Base-by-base conservation (phyloP, 1,140 invertebrate species). In the Tenebrio molitor region DNA sequence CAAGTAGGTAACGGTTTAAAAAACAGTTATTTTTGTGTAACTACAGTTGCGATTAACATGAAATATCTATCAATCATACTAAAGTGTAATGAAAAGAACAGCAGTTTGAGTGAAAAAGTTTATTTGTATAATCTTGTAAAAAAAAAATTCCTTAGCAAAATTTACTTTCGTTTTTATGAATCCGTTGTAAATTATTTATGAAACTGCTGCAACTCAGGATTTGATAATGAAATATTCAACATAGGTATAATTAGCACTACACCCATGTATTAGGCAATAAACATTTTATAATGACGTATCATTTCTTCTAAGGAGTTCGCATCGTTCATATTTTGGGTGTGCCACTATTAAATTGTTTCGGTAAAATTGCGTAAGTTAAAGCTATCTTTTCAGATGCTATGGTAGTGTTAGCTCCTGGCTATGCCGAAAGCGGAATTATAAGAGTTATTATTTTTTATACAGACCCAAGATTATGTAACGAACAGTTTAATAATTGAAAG, bases 181-280 rank as follows among this genome's bases (percentile, higher is more conserved):
- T 15, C 17, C 12, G 5, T 21, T 58, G 10, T 58, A 58, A 58
- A 58, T 29, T 29, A 58, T 39, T 39, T 39, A 5, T 39, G 36
- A 39, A 12, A 39, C 12, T 39, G 36, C 12, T 7, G 36, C n/a
- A 39, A 39, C n/a, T 39, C 36, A 39, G 12, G 12, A 33, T 33
- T 33, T 39, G 12, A 5, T 39, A 39, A 39, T 39, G 3, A 10
- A 6, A 58, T 10, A 58, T 58, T 21, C 23, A 15, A 58, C n/a
- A 50, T 19, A 50, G n/a, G 10, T 19, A 19, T 58, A 58, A 58
- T 58, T 58, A 50, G 19, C 23, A 21, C 23, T 58, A 58, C 23
- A 58, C 50, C 50, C 50, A 29, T 25, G 15, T 50, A 58, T 58
- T 58, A 14, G 21, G 50, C 50, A 58, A 58, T 3, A n/a, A 29